These are phyloP conservation scores for Sipha maydis DNA, from an alignment of 2,888 invertebrate genomes.

Conservation along the genomic window DNA sequence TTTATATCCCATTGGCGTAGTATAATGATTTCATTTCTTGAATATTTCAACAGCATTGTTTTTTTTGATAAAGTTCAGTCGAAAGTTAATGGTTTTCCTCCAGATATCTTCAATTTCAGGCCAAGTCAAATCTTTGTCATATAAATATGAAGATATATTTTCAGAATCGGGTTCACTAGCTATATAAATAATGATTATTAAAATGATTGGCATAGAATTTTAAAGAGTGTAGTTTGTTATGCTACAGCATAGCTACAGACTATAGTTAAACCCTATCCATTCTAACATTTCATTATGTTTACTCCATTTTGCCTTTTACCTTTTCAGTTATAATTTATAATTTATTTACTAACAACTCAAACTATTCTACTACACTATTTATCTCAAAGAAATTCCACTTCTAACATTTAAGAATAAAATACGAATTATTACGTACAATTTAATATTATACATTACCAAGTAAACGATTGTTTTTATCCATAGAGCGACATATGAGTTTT, in stretches of 20 bases:
- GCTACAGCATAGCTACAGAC: no score
- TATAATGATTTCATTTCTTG: not conserved
- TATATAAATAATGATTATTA: not conserved
- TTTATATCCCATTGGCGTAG: conserved; percentile 4
- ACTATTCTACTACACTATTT: no score
- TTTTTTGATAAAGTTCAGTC: not conserved
- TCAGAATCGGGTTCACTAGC: not conserved
- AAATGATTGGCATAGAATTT: no score
- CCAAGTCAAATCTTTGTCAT: not conserved
- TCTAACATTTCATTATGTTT: no score
- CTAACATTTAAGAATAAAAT: no score
- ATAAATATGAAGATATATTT: conserved; percentile 1
- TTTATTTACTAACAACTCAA: no score
- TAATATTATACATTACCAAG: not conserved
- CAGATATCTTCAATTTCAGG: not conserved
- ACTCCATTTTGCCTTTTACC: no score
- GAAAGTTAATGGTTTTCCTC: not conserved
- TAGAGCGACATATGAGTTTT: not conserved
- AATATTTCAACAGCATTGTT: conserved; percentile 1
- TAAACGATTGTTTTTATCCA: not conserved
- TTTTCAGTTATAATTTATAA: no score
- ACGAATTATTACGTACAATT: no score
- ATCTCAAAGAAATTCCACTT: no score
- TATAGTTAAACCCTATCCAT: no score
- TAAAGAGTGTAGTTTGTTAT: no score